phyloP scores from a whole-genome alignment of 2,888 invertebrate species.

The Copidosoma aretas region DNA sequence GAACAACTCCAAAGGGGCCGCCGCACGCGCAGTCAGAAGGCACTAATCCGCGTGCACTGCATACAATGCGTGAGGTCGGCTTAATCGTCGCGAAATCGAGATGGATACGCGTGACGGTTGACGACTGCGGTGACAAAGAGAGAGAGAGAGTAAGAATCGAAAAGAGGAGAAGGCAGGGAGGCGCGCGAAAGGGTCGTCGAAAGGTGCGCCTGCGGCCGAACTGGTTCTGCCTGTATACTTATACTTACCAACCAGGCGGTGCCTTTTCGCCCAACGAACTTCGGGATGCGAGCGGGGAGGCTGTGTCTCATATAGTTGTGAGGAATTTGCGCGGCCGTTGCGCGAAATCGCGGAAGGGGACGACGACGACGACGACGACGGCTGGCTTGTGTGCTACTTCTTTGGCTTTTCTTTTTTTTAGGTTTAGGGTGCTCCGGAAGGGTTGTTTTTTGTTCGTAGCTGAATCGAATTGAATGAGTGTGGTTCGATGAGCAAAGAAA shows the following conservation, averaged over 20 bases:
- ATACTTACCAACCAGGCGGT: too few relatives aligned
- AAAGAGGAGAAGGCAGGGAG: slow-evolving; percentile 10
- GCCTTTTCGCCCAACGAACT: slow-evolving; percentile 12
- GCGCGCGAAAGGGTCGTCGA: slow-evolving; percentile 29
- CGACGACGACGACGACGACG: slow-evolving; percentile 5
- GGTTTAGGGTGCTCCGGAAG: too few relatives aligned
- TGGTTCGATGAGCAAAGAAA: too few relatives aligned
- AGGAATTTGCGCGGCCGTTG: slow-evolving; percentile 19
- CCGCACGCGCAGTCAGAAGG: background rate
- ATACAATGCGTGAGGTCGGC: background rate
- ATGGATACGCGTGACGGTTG: slow-evolving; percentile 23
- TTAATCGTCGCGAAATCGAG: slow-evolving; percentile 19
- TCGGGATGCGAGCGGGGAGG: background rate
- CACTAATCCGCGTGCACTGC: background rate
- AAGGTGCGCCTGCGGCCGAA: slow-evolving; percentile 19
- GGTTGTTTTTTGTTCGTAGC: too few relatives aligned
- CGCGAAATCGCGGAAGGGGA: slow-evolving; percentile 12
- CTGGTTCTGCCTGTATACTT: too few relatives aligned
- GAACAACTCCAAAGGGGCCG: background rate
- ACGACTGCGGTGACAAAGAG: slow-evolving; percentile 3
- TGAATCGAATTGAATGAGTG: too few relatives aligned
- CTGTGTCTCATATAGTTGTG: background rate
- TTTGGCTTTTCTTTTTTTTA: too few relatives aligned
- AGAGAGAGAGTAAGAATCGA: slow-evolving; percentile 1
- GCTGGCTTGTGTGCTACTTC: background rate